A percentile compares a stretch with the other conserved stretches of the same genome.
These are phyloP conservation scores for Clytia hemisphaerica DNA, from an alignment of 30 jellyfish, hydroid and myxozoan species.

Conservation along the genomic window DNA sequence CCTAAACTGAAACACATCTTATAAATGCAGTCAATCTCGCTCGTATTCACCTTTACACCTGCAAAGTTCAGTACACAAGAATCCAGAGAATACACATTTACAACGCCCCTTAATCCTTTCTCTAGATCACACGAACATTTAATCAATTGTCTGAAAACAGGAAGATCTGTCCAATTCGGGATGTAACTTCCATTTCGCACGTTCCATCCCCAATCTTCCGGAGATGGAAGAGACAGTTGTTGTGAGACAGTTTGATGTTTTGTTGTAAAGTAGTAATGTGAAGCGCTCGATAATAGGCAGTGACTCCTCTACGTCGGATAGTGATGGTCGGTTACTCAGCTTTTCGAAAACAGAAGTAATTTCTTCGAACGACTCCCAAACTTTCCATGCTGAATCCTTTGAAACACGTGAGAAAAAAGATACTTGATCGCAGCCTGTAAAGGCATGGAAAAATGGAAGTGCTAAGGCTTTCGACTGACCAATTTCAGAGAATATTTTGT, in stretches of 20 bases:
- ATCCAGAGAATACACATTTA: too few species aligned
- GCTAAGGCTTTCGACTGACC: constrained; percentile 24
- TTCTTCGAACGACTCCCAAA: too few species aligned
- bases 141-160: constrained; percentile 2
- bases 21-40: too few species aligned
- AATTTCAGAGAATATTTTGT: too few species aligned
- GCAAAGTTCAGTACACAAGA: too few species aligned
- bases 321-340: too few species aligned
- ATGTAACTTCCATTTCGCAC: not conserved
- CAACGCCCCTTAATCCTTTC: not conserved
- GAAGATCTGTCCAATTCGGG: not conserved
- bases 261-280: not conserved
- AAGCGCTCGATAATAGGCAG: not conserved
- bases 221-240: not conserved
- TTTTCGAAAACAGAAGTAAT: too few species aligned
- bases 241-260: not conserved
- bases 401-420: constrained; percentile 20
- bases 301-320: not conserved
- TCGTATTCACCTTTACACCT: too few species aligned
- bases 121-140: constrained; percentile 8
- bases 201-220: not conserved
- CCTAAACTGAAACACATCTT: too few species aligned
- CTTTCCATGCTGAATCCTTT: constrained; percentile 22
- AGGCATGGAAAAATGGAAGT: constrained; percentile 23
- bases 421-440: constrained; percentile 28